These are phyloP conservation scores for Bothrops jararaca DNA, from an alignment of 2,113 vertebrate species.

Conservation along the genomic window DNA sequence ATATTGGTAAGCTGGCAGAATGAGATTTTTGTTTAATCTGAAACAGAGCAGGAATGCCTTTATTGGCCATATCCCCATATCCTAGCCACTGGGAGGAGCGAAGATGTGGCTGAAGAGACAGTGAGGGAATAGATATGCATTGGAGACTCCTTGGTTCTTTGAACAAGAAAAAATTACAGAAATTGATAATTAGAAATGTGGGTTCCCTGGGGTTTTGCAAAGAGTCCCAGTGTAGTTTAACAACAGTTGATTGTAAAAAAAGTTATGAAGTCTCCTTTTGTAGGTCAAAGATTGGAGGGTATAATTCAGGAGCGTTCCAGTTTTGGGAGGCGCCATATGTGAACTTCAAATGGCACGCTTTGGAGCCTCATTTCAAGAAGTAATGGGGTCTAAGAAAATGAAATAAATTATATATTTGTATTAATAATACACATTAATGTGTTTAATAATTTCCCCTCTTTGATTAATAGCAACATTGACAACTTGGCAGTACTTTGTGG, in stretches of 20 bases:
- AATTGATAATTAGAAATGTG: not conserved
- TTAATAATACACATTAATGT: not conserved
- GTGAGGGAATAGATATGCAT: not conserved
- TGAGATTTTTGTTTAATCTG: not conserved
- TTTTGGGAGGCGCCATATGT: not conserved
- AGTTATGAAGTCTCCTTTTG: not conserved
- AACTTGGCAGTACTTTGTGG: not conserved
- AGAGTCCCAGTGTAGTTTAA: not conserved
- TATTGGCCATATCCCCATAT: not conserved
- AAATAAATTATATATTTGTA: not conserved
- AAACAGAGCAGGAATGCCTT: not conserved
- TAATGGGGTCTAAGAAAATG: not conserved
- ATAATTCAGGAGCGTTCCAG: not conserved
- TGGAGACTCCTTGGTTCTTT: not conserved
- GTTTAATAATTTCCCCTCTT: not conserved
- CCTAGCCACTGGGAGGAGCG: not conserved
- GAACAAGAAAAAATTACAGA: not conserved
- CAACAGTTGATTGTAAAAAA: not conserved
- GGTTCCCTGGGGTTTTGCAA: not conserved
- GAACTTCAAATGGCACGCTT: not conserved
- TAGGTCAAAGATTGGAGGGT: not conserved
- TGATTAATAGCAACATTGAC: not conserved
- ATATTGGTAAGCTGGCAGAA: constrained; percentile 76
- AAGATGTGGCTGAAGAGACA: not conserved
- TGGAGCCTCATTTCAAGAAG: not conserved